Conservation (phyloP, 2,888 invertebrate species). For the Acleris emargana region DNA sequence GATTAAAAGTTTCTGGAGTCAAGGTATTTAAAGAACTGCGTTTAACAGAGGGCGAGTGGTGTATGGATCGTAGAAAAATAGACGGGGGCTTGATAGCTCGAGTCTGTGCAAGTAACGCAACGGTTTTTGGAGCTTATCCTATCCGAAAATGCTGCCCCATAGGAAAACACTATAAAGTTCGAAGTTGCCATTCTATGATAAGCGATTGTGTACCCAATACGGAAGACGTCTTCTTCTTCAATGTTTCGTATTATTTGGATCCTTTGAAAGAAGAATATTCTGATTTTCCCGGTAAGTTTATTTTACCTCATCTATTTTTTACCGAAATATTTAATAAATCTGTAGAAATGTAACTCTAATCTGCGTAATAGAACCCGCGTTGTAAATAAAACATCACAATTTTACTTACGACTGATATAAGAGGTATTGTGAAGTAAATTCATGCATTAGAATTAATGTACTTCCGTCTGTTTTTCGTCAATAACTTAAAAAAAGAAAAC, state of each 20-base stretch:
- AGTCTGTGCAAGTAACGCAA: constrained; percentile 64
- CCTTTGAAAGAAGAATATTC: constrained; percentile 50
- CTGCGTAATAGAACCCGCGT: background rate
- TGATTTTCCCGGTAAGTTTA: constrained; percentile 56
- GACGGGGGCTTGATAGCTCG: constrained; percentile 57
- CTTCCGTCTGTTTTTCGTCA: too few relatives aligned
- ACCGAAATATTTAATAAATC: background rate
- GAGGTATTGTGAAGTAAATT: too few relatives aligned
- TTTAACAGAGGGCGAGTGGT: constrained; percentile 67
- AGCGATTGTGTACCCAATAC: constrained; percentile 64
- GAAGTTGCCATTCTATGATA: constrained; percentile 54
- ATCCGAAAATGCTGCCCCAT: constrained; percentile 82
- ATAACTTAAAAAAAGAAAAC: too few relatives aligned
- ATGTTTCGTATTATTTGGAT: constrained; percentile 62
- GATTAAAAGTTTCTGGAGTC: constrained; percentile 50
- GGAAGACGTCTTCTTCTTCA: constrained; percentile 56
- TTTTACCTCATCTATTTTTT: too few relatives aligned
- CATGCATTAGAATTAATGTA: too few relatives aligned
- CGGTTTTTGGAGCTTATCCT: constrained; percentile 65
- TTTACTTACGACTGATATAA: too few relatives aligned
- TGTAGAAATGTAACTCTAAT: background rate
- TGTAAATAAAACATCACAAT: too few relatives aligned
- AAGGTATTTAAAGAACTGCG: constrained; percentile 44
- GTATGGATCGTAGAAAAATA: constrained; percentile 62
- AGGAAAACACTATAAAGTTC: constrained; percentile 73